Conservation (phyloP, 2,797 vertebrate species). For the Acrossocheilus fasciatus region DNA sequence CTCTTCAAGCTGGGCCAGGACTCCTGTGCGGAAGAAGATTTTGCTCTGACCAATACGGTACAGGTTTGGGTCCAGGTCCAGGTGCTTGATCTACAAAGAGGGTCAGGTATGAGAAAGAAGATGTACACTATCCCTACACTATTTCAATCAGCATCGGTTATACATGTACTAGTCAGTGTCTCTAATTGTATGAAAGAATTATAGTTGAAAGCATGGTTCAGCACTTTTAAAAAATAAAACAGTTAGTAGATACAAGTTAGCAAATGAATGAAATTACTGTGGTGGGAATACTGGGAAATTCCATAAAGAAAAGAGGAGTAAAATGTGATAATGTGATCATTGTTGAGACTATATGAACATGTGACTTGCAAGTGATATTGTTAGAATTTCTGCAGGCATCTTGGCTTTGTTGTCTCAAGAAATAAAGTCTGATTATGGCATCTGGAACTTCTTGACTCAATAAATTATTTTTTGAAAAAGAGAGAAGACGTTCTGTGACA, state of each 20-base stretch:
- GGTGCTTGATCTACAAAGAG: slow-evolving; percentile 86
- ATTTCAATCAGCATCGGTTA: too few relatives aligned
- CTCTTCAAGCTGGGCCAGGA: slow-evolving; percentile 96
- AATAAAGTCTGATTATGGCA: neutral
- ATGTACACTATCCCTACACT: too few relatives aligned
- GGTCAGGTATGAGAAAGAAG: neutral
- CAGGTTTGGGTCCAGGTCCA: slow-evolving; percentile 95
- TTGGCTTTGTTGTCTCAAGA: neutral
- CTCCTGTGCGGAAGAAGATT: slow-evolving; percentile 97
- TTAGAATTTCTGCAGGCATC: neutral
- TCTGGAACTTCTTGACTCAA: neutral
- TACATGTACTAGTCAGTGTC: too few relatives aligned
- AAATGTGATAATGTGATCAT: neutral
- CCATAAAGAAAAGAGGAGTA: neutral
- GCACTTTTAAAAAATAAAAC: too few relatives aligned
- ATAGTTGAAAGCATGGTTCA: neutral
- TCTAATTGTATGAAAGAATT: too few relatives aligned
- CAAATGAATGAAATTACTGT: neutral
- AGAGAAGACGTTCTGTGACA: neutral
- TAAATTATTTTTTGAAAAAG: neutral
- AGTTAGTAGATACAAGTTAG: neutral
- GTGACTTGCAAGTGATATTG: neutral
- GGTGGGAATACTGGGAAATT: neutral
- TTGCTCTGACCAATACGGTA: slow-evolving; percentile 97
- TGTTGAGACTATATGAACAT: neutral